These are phyloP conservation scores for Paracentrotus lividus DNA, from an alignment of 53 echinoderm and acorn worm genomes.

Conservation along the genomic window DNA sequence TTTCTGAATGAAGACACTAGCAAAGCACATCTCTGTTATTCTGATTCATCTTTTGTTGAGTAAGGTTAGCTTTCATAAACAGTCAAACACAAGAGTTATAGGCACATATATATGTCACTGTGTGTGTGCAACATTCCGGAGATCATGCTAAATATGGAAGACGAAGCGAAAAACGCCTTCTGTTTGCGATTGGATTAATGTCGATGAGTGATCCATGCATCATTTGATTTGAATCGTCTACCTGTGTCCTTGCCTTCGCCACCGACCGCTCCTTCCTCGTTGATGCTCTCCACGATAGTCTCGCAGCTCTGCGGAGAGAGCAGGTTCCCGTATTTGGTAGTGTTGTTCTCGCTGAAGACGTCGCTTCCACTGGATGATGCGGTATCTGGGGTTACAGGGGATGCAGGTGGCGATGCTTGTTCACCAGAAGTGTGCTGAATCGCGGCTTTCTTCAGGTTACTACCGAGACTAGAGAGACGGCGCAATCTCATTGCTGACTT, in stretches of 20 bases:
- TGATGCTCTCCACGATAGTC: slow-evolving; percentile 56
- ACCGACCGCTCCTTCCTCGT: slow-evolving; percentile 42
- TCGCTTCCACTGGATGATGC: slow-evolving; percentile 57
- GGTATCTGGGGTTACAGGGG: slow-evolving; percentile 58
- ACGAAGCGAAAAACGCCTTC: background rate
- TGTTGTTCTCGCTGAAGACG: slow-evolving; percentile 46
- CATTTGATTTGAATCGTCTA: slow-evolving; percentile 46
- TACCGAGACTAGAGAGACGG: slow-evolving; percentile 86
- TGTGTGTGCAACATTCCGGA: slow-evolving; percentile 62
- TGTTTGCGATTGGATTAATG: slow-evolving; percentile 32
- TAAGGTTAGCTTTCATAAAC: slow-evolving; percentile 39
- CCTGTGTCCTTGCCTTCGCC: slow-evolving; percentile 42
- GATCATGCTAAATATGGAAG: slow-evolving; percentile 54
- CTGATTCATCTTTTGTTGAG: background rate
- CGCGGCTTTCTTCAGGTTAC: slow-evolving; percentile 70
- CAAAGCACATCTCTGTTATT: slow-evolving; percentile 1
- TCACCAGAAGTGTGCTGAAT: slow-evolving; percentile 69
- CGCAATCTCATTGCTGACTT: slow-evolving; percentile 95
- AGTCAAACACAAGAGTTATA: slow-evolving; percentile 54
- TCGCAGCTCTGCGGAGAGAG: slow-evolving; percentile 59
- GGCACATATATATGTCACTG: slow-evolving; percentile 50
- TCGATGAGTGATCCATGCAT: slow-evolving; percentile 54
- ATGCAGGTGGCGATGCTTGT: slow-evolving; percentile 18
- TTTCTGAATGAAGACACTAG: slow-evolving; percentile 20
- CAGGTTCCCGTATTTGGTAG: slow-evolving; percentile 59